A percentile compares a stretch with the other conserved stretches of the same genome.
Evolutionary conservation across 2,888 invertebrate species (phyloP).

Genomic region (Pyralis farinalis): DNA sequence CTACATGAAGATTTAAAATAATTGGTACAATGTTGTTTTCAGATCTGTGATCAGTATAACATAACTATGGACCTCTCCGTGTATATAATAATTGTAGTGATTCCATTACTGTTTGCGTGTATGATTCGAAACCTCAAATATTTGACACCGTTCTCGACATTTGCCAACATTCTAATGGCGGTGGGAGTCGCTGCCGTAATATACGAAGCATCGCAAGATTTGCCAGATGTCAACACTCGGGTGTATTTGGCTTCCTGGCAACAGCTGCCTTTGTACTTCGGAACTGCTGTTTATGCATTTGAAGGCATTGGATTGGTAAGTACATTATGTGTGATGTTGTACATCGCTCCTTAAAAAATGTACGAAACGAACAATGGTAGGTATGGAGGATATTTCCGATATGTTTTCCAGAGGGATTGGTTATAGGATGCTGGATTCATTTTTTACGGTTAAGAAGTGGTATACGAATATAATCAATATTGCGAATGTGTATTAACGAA

Average conservation of each 20-base stretch:
- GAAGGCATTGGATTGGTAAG: slow-evolving; percentile 96
- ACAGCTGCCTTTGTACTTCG: slow-evolving; percentile 93
- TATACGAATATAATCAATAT: no score
- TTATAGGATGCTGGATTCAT: no score
- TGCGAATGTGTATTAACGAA: no score
- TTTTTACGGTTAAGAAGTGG: no score
- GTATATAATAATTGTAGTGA: slow-evolving; percentile 87
- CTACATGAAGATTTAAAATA: no score
- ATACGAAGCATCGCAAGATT: slow-evolving; percentile 86
- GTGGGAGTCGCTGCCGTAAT: slow-evolving; percentile 88
- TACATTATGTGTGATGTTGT: no score
- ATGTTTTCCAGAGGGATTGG: no score
- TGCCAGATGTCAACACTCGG: slow-evolving; percentile 83
- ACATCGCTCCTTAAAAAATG: no score
- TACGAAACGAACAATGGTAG: no score
- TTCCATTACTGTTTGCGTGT: slow-evolving; percentile 87
- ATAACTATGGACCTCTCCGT: slow-evolving; percentile 83
- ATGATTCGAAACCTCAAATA: slow-evolving; percentile 93
- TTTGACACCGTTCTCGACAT: slow-evolving; percentile 94
- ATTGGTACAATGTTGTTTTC: slow-evolving; percentile 32
- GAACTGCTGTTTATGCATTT: slow-evolving; percentile 97
- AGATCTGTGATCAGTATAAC: slow-evolving; percentile 86
- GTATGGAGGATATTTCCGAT: no score
- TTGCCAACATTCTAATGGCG: slow-evolving; percentile 92
- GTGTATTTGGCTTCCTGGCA: slow-evolving; percentile 81